Evolutionary conservation across 2,113 vertebrate genomes (phyloP), one percentile per base, ranked within the genome.

Genomic region (Triplophysa tibetana): DNA sequence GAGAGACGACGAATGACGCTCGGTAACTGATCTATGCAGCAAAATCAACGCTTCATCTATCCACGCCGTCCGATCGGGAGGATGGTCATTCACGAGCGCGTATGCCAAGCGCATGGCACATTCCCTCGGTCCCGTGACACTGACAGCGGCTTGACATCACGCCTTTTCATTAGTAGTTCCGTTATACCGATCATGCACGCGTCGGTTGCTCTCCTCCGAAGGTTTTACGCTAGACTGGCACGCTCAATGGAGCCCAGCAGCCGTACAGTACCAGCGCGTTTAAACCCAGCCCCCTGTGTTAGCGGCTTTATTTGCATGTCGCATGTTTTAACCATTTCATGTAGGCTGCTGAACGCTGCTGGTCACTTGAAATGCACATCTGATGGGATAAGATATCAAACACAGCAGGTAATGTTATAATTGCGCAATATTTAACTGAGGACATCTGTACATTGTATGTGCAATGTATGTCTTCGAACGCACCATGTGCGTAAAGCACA

Each of bases 231-330:
- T 78, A 86, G 90, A 88, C 89, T 87, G 87, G 83, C 87, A 85
- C 61, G 77, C 84, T 81, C 62, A 68, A 72, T 81, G 84, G 67
- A 87, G 87, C 90, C 88, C 87, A 87, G 89, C 88, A 83, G 73
- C 81, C 84, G 89, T 75, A 75, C 72, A 75, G 72, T 88, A 80
- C 83, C 81, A 82, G 85, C 86, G 54, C 86, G 86, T 83, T 82
- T 89, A 92, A 85, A 92, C 81, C 90, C 92, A 90, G 74, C 92
- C 91, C 91, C 88, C 88, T 85, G 86, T 84, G 85, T 82, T 82
- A 89, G 85, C 29, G 78, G 70, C 81, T 88, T 16, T 83, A 86
- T 89, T 85, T 83, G 83, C 85, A 86, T 81, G 83, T 83, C 78
- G 85, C 79, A 68, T 76, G 77, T 63, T 87, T 92, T 92, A 92